Evolutionary conservation across 2,888 invertebrate genomes (phyloP).

Genomic region (Thecocarcelia acutangulata): DNA sequence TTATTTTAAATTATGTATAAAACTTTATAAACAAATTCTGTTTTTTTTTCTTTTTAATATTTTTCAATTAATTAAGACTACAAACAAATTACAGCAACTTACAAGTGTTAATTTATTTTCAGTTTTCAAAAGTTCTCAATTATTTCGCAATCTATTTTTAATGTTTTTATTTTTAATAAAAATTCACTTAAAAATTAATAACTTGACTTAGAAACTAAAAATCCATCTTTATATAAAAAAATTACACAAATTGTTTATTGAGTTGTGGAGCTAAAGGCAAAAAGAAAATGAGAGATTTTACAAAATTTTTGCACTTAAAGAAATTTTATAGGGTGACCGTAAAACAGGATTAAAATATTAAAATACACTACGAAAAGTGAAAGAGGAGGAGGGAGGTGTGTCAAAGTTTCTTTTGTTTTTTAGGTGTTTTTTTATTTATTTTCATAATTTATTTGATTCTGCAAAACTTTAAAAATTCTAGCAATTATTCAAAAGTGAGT

Average conservation of each 20-base stretch:
- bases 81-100: constrained; percentile 55
- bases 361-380: too few species aligned
- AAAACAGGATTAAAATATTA: background rate
- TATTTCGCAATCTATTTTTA: constrained; percentile 35
- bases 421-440: constrained; percentile 27
- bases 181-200: constrained; percentile 46
- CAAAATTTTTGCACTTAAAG: background rate
- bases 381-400: background rate
- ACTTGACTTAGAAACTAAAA: constrained; percentile 47
- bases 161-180: constrained; percentile 22
- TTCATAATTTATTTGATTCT: constrained; percentile 42
- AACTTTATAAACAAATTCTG: constrained; percentile 30
- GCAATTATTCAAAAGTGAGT: constrained; percentile 26
- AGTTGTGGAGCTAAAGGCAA: background rate
- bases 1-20: constrained; percentile 34
- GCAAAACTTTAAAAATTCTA: constrained; percentile 48
- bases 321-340: constrained; percentile 8
- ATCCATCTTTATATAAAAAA: constrained; percentile 28
- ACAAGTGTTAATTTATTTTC: constrained; percentile 21
- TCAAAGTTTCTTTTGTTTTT: constrained; percentile 23
- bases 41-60: constrained; percentile 21
- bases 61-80: constrained; percentile 50
- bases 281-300: background rate
- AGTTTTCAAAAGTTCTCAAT: constrained; percentile 41
- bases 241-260: constrained; percentile 18